phyloP scores from a whole-genome alignment of 2,113 vertebrate species.

The Damaliscus lunatus region DNA sequence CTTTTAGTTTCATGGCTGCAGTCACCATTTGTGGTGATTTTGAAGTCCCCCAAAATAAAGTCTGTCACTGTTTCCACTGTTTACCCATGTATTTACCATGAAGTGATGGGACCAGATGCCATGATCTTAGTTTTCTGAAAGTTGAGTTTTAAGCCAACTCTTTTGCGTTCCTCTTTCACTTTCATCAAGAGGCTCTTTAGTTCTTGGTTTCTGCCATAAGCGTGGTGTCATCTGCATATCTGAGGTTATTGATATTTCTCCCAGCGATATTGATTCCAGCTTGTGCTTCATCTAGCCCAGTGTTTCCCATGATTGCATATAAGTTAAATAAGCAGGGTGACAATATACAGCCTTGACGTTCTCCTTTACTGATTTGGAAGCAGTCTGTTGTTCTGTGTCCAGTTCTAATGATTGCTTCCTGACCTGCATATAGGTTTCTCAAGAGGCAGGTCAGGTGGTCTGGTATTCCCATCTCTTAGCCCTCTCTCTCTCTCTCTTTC shows the following conservation, averaged over 20 bases:
- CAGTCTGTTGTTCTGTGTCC: not conserved
- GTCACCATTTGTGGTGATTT: not conserved
- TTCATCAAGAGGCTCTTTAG: not conserved
- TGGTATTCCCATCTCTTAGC: not conserved
- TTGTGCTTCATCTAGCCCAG: not conserved
- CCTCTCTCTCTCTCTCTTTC: too few relatives aligned
- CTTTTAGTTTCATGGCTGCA: not conserved
- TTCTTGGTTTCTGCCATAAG: not conserved
- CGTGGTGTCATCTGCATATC: not conserved
- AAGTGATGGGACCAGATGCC: not conserved
- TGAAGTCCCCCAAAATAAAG: not conserved
- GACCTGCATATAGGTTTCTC: not conserved
- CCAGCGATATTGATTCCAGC: not conserved
- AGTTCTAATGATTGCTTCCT: accelerated
- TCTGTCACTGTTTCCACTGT: not conserved
- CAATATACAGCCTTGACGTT: not conserved
- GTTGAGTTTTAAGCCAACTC: not conserved
- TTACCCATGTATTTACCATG: not conserved
- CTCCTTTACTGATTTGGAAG: not conserved
- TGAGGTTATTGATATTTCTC: not conserved
- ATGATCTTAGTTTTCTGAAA: not conserved
- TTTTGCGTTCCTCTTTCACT: not conserved
- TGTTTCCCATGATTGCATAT: not conserved
- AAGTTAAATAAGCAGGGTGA: not conserved
- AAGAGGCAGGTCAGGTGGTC: not conserved